Evolutionary conservation across 1,140 invertebrate genomes (phyloP), one percentile per base, ranked within the genome.

Genomic region (Lordiphosa clarofinis): DNA sequence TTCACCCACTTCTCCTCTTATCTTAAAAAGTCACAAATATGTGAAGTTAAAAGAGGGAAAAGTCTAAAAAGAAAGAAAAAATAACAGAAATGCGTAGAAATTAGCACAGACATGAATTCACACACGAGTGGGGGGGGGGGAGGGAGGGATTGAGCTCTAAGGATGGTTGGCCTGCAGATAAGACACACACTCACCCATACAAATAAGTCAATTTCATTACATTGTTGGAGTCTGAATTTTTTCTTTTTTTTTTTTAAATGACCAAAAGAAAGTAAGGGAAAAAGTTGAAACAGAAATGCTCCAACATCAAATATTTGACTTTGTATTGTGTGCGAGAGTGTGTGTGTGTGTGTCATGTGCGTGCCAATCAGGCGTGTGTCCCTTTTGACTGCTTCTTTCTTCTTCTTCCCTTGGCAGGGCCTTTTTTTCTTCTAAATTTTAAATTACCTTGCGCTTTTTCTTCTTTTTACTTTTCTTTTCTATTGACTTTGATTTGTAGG

Each of bases 281-380:
- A 81, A 79, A 78, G 72, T 76, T 81, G 52, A 81, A 81, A 81
- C 52, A 71, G 75, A 81, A 81, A 81, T 81, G 52, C 61, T 53
- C 56, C 66, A 82, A 82, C 67, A 56, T 75, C 76, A 81, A 82
- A 82, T 81, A 81, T 81, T 81, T 81, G 76, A 82, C 75, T 81
- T 81, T 81, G 72, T 81, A 64, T 73, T 70, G 57, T 49, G 42
- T 31, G 21, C 38, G 19, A 49, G 38, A 57, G 9, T 55, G 15
- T 57, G 38, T 47, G 54, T 68, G 69, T 44, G 28, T 33, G 38
- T 21, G 56, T 36, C 57, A 44, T 67, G 76, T 81, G 75, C 72
- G 75, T 81, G 75, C 76, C 75, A 81, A 81, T 81, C 75, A 81
- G 67, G 76, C 72, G 76, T 82, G 56, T 72, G 76, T 79, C 71